Base-by-base conservation (phyloP, 2,797 vertebrate species). In the Bradypodion ventrale region DNA sequence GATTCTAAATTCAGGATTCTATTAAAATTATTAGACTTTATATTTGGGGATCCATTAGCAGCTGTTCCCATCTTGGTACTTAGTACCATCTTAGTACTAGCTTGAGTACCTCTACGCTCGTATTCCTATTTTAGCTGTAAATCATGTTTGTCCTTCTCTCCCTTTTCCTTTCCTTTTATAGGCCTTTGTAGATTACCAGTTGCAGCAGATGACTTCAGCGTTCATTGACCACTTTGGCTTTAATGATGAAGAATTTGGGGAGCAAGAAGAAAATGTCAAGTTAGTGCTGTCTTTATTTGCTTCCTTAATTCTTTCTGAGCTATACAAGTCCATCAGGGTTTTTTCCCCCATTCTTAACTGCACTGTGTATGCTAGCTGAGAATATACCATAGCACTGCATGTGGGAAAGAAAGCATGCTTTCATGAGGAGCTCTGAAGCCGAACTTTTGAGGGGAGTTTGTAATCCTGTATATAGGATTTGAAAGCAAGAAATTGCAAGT, bases 151-250 rank as follows among this genome's bases (percentile, higher is more conserved):
- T 37, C 35, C 6, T 29, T 35, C 8, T 56, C 16, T 82, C 40
- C 37, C 13, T 37, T 6, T 23, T 13, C 15, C 59, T 40, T 35
- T 59, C 44, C 10, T 29, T 62, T n/a, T 29, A 25, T 85, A 96
- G 95, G 95, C 95, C 63, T 96, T 96, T 88, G 92, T 94, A 84
- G 95, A 95, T 70, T 96, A 95, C 81, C 95, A 96, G 91, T 91
- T 95, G 91, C 95, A 96, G 68, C 94, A 94, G 82, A 95, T 96
- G 94, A 96, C 95, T n/a, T 94, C 95, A 0, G 93, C 93, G 40
- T 96, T 96, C 70, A 95, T 96, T 0, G 95, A 96, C 84, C 95
- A 96, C 81, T 96, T 96, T 4, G 95, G 95, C 29, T 96, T 96
- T 85, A 95, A 96, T 0, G 95, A 96, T 0, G 95, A 96, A 69